Percentiles rank a stretch among this genome's conserved stretches.
These are phyloP conservation scores for Zhuqinia jingwanae DNA, from an alignment of 2,888 invertebrate genomes.

Conservation along the genomic window DNA sequence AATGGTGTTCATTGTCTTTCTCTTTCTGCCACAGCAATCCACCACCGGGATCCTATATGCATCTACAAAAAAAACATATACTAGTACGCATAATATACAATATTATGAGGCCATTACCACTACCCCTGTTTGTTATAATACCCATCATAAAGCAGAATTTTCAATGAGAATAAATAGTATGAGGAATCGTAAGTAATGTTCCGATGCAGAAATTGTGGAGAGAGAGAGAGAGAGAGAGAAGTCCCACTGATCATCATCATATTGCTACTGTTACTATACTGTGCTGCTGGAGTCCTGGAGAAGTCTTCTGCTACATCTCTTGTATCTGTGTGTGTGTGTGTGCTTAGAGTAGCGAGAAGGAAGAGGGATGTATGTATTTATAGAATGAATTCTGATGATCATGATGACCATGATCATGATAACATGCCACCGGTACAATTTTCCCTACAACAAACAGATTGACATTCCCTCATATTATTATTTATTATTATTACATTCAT, in stretches of 20 bases:
- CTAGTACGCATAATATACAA: neutral
- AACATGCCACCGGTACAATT: neutral
- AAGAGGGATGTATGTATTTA: neutral
- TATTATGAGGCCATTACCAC: neutral
- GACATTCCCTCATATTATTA: conserved; percentile 39
- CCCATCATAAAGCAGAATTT: conserved; percentile 58
- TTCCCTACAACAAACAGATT: conserved; percentile 21
- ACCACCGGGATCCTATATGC: neutral
- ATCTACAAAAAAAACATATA: too few species aligned
- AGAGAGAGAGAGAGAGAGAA: too few species aligned
- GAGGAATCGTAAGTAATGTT: conserved; percentile 21
- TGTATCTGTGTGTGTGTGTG: too few species aligned
- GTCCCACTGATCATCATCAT: too few species aligned
- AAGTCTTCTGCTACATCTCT: neutral
- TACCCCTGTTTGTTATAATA: neutral
- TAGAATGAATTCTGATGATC: neutral
- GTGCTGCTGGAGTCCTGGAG: neutral
- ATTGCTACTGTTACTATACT: too few species aligned
- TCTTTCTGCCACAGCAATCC: conserved; percentile 17
- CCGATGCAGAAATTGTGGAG: too few species aligned
- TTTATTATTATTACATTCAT: conserved; percentile 17
- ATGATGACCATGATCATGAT: neutral
- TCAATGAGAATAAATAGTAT: conserved; percentile 54
- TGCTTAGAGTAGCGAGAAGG: neutral
- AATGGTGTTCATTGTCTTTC: conserved; percentile 69